Conservation (phyloP, 2,113 vertebrate species). For the human region DNA sequence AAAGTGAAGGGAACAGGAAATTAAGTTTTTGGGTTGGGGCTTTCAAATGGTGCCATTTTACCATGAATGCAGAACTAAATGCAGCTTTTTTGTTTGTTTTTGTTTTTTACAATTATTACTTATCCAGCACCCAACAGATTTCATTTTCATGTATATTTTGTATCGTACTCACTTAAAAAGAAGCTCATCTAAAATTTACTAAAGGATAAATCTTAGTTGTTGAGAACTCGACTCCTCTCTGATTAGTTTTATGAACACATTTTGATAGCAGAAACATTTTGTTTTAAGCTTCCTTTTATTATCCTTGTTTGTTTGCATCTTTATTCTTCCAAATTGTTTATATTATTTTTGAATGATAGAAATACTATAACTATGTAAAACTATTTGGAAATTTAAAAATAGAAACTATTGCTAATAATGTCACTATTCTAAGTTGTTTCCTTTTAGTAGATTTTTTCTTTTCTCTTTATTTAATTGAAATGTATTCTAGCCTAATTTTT, state of each 20-base stretch:
- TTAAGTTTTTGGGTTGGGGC: neutral
- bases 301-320: neutral
- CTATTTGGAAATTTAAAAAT: neutral
- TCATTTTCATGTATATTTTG: neutral
- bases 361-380: neutral
- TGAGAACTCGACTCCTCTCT: neutral
- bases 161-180: neutral
- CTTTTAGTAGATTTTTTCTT: neutral
- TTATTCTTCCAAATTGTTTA: neutral
- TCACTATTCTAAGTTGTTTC: neutral
- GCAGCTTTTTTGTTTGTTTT: too few species aligned
- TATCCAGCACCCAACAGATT: neutral
- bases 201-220: neutral
- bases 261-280: neutral
- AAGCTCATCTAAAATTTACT: neutral
- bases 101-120: neutral
- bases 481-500: neutral
- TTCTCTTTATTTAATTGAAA: neutral
- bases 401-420: neutral
- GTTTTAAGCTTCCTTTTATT: neutral
- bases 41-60: neutral
- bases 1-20: neutral
- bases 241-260: neutral
- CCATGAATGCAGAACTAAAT: neutral
- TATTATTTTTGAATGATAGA: neutral